Conservation (phyloP, 64 coral and sea anemone genomes). For the Stichodactyla mertensii region DNA sequence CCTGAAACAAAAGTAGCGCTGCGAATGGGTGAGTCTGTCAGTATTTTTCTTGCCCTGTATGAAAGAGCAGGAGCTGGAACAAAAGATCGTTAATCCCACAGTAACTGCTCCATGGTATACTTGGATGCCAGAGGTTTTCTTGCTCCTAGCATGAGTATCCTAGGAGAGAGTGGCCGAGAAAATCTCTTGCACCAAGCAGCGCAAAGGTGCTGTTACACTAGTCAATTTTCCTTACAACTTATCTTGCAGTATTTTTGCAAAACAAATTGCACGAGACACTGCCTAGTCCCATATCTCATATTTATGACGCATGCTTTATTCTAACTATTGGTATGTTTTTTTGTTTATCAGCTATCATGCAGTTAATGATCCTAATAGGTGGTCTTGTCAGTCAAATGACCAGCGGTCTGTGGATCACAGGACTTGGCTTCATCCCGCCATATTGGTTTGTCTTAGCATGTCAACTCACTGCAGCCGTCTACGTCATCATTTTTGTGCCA, state of each 20-base stretch:
- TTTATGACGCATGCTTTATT: background rate
- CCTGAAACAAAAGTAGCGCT: conserved; percentile 54
- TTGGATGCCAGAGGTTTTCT: too few species aligned
- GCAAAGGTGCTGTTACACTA: too few species aligned
- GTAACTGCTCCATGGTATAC: too few species aligned
- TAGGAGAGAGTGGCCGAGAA: too few species aligned
- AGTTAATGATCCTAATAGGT: conserved; percentile 76
- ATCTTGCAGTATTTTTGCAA: too few species aligned
- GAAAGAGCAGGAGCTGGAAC: background rate
- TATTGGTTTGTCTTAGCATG: conserved; percentile 95
- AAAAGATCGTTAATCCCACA: too few species aligned
- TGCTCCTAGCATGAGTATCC: too few species aligned
- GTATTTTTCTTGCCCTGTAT: background rate
- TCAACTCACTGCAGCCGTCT: conserved; percentile 44
- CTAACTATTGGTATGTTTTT: background rate
- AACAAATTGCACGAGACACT: too few species aligned
- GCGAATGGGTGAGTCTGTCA: conserved; percentile 56
- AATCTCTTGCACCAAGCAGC: too few species aligned
- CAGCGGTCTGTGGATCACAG: conserved; percentile 73
- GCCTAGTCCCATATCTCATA: too few species aligned
- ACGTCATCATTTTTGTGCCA: conserved; percentile 71
- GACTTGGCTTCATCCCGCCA: conserved; percentile 71
- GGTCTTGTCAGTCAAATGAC: conserved; percentile 83
- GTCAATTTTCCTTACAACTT: too few species aligned
- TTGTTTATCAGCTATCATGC: conserved; percentile 58